Percentiles rank a stretch among this genome's conserved stretches.
Evolutionary conservation across 2,888 invertebrate species (phyloP).

Genomic region (Tholera decimalis): DNA sequence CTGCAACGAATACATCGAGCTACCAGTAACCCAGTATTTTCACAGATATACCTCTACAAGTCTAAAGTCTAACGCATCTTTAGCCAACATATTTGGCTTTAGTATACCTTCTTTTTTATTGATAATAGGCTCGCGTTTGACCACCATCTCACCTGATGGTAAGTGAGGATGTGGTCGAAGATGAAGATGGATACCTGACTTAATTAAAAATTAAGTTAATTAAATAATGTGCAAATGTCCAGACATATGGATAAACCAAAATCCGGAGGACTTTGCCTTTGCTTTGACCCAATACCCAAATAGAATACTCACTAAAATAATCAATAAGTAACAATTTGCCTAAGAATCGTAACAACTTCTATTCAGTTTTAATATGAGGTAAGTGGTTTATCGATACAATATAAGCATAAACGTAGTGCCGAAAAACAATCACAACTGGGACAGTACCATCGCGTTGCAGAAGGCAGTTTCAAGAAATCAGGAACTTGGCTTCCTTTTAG

Average conservation of each 20-base stretch:
- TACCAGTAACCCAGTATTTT: no score
- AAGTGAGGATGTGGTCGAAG: no score
- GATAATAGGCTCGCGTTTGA: no score
- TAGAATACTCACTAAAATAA: background rate
- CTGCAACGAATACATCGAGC: no score
- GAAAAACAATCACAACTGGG: background rate
- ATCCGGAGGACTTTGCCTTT: background rate
- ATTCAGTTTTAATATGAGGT: constrained; percentile 1
- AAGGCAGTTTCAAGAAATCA: background rate
- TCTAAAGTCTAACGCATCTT: background rate
- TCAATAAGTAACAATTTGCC: background rate
- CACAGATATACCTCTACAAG: background rate
- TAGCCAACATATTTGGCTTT: background rate
- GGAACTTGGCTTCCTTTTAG: background rate
- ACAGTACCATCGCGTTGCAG: background rate
- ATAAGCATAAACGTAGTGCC: constrained; percentile 3
- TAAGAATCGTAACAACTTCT: background rate
- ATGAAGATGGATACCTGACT: no score
- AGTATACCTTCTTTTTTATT: no score
- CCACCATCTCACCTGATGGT: no score
- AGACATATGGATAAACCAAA: background rate
- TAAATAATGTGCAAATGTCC: no score
- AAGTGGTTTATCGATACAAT: constrained; percentile 13
- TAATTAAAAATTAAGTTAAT: no score
- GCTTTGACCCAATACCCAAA: background rate